Base-by-base conservation (phyloP, 2,888 invertebrate species). In the Drosophila cyrtoloma region DNA sequence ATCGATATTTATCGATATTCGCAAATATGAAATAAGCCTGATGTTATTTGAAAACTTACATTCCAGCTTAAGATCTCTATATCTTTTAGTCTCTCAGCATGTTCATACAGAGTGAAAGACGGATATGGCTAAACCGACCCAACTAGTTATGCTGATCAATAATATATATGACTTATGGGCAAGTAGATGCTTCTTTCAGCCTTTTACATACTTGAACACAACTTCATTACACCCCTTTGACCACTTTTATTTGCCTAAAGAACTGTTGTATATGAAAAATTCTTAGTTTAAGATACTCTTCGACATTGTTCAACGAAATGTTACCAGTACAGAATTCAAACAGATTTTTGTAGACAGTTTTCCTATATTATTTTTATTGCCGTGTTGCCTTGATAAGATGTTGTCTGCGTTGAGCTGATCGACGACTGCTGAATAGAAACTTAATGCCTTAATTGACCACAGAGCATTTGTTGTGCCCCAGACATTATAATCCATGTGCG, bases 371-470 rank as follows among this genome's bases (percentile, higher is more conserved):
- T 12, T 39, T 39, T 28, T 28, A 57, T 57, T 28, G 33, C 10
- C 42, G 19, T 35, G 22, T 51, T 42, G 70, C 69, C 52, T 69
- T 69, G 57, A 58, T 10, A n/a, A 51, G 56, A 9, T 66, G 33
- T 26, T 16, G 7, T 9, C 26, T 47, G 22, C 26, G 5, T 47
- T 47, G 47, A 26, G 9, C 16, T 26, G 47, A 26, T 47, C 47
- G 47, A 47, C 26, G 47, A 16, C 16, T 47, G 47, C 22, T 47
- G 7, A 26, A 16, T 2, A 26, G 16, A 47, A 35, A 69, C 39
- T 50, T 39, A 51, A 50, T 22, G 37, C 2, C 28, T 51, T 39
- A 55, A 68, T 51, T 42, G 51, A 9, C 51, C 14, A 42, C 35
- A 42, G 33, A 42, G 42, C 30, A 57, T 35, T 51, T 42, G 22